Evolutionary conservation across 2,113 vertebrate genomes (phyloP).

Genomic region (Vidua chalybeata): DNA sequence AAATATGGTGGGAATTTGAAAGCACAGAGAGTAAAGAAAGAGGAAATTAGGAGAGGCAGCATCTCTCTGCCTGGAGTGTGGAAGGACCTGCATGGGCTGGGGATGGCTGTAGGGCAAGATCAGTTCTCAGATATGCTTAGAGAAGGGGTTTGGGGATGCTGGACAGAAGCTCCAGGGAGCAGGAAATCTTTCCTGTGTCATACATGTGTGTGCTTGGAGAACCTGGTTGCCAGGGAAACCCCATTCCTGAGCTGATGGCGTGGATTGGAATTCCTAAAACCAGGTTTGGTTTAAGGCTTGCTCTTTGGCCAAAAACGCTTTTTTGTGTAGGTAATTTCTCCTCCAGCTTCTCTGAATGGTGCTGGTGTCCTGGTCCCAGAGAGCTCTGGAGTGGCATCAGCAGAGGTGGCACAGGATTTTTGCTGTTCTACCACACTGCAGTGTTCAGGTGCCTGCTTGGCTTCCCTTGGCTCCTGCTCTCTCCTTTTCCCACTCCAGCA

Average conservation of each 20-base stretch:
- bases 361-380: neutral
- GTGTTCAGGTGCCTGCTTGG: neutral
- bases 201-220: accelerated
- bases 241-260: accelerated
- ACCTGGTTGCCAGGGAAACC: neutral
- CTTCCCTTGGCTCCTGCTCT: neutral
- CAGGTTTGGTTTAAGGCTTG: neutral
- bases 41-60: neutral
- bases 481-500: neutral
- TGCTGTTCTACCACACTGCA: accelerated
- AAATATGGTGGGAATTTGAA: neutral
- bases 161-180: neutral
- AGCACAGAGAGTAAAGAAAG: neutral
- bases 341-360: neutral
- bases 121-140: neutral
- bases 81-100: too few species aligned
- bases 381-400: neutral
- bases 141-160: neutral
- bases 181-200: neutral
- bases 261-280: neutral
- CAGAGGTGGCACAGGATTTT: neutral
- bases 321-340: neutral
- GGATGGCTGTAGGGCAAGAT: neutral
- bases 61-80: neutral
- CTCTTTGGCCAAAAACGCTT: neutral